Evolutionary conservation across 2,888 invertebrate species (phyloP).

Genomic region (Pomacea canaliculata): DNA sequence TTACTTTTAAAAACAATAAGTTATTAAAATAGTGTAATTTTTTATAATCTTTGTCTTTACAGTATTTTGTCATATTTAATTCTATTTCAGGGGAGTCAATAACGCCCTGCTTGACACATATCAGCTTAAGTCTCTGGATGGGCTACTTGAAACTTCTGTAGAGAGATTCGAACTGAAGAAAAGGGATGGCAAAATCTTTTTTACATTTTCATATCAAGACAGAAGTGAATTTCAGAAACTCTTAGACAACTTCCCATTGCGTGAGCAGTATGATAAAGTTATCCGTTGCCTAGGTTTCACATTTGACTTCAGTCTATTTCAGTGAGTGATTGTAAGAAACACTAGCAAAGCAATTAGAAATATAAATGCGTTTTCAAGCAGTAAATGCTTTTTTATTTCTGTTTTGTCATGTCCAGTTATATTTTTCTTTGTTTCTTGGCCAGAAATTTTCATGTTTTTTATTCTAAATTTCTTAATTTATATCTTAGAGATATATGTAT

Average conservation of each 20-base stretch:
- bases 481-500: too few relatives aligned
- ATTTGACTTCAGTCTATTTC: conserved; percentile 67
- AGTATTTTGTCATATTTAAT: background rate
- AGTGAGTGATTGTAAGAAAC: conserved; percentile 4
- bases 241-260: conserved; percentile 69
- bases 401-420: too few relatives aligned
- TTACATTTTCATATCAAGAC: conserved; percentile 37
- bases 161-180: conserved; percentile 52
- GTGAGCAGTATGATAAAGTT: conserved; percentile 70
- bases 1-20: too few relatives aligned
- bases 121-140: conserved; percentile 71
- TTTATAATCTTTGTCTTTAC: too few relatives aligned
- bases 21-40: too few relatives aligned
- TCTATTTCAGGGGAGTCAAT: conserved; percentile 68
- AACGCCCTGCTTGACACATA: conserved; percentile 71
- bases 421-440: too few relatives aligned
- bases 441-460: too few relatives aligned
- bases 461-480: too few relatives aligned
- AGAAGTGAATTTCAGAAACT: conserved; percentile 26
- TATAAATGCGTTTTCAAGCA: too few relatives aligned
- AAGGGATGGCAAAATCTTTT: conserved; percentile 48
- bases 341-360: background rate
- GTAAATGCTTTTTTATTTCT: too few relatives aligned
- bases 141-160: conserved; percentile 67
- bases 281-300: conserved; percentile 70